Evolutionary conservation across 2,113 vertebrate genomes (phyloP).

Genomic region (Lampris megalopsis): DNA sequence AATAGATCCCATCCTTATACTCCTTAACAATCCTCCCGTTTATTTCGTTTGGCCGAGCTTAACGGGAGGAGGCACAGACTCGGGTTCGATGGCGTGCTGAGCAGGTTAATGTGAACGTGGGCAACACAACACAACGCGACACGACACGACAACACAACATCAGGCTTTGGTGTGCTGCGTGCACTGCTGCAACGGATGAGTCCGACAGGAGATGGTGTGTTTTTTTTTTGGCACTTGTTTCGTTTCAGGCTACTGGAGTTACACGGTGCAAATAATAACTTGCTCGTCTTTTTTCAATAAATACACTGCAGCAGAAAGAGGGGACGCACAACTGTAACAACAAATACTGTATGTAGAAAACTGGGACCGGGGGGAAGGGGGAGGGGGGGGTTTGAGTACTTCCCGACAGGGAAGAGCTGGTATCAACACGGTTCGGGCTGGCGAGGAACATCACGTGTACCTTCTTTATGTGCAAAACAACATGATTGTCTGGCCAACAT

Average conservation of each 20-base stretch:
- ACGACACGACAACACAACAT: neutral
- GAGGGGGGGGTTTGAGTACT: neutral
- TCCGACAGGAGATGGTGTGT: neutral
- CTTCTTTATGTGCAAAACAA: conserved; percentile 66
- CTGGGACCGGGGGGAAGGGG: neutral
- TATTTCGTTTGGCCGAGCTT: neutral
- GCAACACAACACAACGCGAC: neutral
- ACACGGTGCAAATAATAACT: neutral
- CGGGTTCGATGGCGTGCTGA: conserved; percentile 26
- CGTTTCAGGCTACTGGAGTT: conserved; percentile 16
- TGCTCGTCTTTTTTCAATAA: conserved; percentile 66
- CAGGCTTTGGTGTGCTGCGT: conserved; percentile 38
- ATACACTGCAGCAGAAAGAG: conserved; percentile 55
- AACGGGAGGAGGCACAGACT: neutral
- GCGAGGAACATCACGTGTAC: conserved; percentile 19
- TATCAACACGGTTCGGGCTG: conserved; percentile 20
- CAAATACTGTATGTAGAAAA: conserved; percentile 28
- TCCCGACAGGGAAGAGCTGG: conserved; percentile 7
- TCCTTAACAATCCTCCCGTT: no score
- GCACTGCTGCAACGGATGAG: conserved; percentile 16
- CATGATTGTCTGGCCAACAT: conserved; percentile 58
- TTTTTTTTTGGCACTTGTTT: conserved; percentile 41
- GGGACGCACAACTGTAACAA: conserved; percentile 30
- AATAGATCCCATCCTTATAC: no score
- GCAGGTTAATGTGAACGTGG: neutral